phyloP scores from a whole-genome alignment of 2,888 invertebrate genomes.

The Luperina nickerlii region DNA sequence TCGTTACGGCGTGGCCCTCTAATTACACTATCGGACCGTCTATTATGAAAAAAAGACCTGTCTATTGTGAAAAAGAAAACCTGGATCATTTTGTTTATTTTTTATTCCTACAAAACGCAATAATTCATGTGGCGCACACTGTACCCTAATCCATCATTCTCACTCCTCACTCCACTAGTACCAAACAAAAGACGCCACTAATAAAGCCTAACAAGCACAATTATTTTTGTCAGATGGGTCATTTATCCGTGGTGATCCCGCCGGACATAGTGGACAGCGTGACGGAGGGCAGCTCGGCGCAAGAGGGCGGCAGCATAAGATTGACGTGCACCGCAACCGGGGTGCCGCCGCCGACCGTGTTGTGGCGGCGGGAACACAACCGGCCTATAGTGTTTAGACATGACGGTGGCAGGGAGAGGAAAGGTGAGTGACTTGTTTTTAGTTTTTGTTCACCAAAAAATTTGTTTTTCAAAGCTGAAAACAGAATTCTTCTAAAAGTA shows the following conservation, averaged over 20 bases:
- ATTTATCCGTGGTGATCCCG: slow-evolving; percentile 96
- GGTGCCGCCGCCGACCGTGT: slow-evolving; percentile 94
- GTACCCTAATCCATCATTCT: slow-evolving; percentile 6
- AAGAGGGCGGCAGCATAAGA: slow-evolving; percentile 94
- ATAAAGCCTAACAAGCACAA: slow-evolving; percentile 56
- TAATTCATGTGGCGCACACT: background rate
- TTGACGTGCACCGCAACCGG: slow-evolving; percentile 95
- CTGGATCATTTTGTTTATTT: too few relatives aligned
- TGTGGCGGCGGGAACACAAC: slow-evolving; percentile 95
- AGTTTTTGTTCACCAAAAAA: background rate
- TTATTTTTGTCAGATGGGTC: slow-evolving; percentile 92
- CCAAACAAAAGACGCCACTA: slow-evolving; percentile 51
- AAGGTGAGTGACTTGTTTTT: slow-evolving; percentile 88
- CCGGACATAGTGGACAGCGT: slow-evolving; percentile 96
- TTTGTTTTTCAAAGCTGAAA: too few relatives aligned
- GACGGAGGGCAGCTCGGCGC: slow-evolving; percentile 93
- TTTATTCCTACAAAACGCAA: background rate
- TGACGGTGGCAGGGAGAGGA: slow-evolving; percentile 93
- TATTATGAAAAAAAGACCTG: background rate
- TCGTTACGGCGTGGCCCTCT: background rate
- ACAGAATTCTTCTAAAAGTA: background rate
- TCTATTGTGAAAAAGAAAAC: background rate
- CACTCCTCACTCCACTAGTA: slow-evolving; percentile 19
- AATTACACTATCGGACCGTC: background rate
- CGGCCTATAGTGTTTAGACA: slow-evolving; percentile 94